Evolutionary conservation across 2,797 vertebrate species (phyloP).

Genomic region (Babyrousa celebensis): DNA sequence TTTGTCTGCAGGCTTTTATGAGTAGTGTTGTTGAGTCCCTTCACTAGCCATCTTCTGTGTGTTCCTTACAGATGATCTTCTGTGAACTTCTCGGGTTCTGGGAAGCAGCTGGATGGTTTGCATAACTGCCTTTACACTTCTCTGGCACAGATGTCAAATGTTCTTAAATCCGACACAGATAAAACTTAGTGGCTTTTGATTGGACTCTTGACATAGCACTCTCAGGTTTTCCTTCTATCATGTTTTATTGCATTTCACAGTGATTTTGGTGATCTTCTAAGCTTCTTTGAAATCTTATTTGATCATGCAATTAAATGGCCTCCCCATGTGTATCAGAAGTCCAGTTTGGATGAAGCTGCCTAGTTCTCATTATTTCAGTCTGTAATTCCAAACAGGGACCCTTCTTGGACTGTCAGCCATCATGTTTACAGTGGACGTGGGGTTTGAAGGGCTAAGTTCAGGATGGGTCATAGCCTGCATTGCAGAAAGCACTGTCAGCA

Average conservation of each 20-base stretch:
- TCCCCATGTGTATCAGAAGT: conserved; percentile 77
- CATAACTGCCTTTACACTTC: conserved; percentile 79
- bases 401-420: conserved; percentile 14
- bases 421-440: background rate
- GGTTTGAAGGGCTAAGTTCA: background rate
- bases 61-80: conserved; percentile 69
- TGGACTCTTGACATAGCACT: conserved; percentile 72
- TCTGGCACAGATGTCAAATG: conserved; percentile 78
- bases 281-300: conserved; percentile 85
- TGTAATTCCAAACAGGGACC: background rate
- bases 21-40: conserved; percentile 59
- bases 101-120: conserved; percentile 84
- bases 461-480: background rate
- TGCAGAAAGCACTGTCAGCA: conserved; percentile 16
- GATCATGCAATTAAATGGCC: conserved; percentile 86
- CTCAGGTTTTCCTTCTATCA: conserved; percentile 64
- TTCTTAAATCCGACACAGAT: conserved; percentile 85
- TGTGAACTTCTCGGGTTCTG: conserved; percentile 74
- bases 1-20: conserved; percentile 80
- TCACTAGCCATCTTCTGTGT: conserved; percentile 74
- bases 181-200: conserved; percentile 81
- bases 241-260: conserved; percentile 80
- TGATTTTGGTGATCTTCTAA: conserved; percentile 80
- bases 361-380: conserved; percentile 49
- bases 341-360: conserved; percentile 80